Evolutionary conservation across 2,888 invertebrate genomes (phyloP).

Genomic region (Antitype chi): DNA sequence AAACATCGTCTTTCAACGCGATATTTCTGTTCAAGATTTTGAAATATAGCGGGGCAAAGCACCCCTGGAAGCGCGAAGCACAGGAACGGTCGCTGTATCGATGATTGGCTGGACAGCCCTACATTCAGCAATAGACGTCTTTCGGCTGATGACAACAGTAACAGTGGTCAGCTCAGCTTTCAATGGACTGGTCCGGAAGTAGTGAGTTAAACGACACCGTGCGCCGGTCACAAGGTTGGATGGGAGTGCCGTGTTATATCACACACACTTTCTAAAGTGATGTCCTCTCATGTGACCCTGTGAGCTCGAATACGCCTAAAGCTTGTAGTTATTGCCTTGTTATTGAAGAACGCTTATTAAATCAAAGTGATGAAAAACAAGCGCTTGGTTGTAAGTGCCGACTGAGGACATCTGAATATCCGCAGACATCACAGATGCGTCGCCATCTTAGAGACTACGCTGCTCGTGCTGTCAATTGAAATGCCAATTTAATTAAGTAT

Average conservation of each 20-base stretch:
- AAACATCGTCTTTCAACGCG: neutral
- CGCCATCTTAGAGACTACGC: too few relatives aligned
- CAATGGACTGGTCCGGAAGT: slow-evolving; percentile 1
- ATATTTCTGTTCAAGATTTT: neutral
- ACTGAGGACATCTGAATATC: too few relatives aligned
- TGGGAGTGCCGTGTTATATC: slow-evolving; percentile 31
- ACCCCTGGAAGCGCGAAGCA: too few relatives aligned
- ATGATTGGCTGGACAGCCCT: neutral
- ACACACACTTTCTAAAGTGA: slow-evolving; percentile 26
- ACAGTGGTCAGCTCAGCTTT: neutral
- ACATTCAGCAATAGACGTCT: neutral
- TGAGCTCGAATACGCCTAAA: neutral
- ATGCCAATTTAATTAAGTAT: too few relatives aligned
- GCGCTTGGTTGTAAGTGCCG: too few relatives aligned
- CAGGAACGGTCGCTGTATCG: neutral
- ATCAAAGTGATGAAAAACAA: too few relatives aligned
- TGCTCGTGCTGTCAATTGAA: too few relatives aligned
- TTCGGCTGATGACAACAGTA: neutral
- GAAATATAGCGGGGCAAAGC: neutral
- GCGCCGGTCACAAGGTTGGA: slow-evolving; percentile 3
- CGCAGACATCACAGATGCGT: too few relatives aligned
- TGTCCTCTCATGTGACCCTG: neutral
- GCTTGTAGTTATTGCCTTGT: neutral
- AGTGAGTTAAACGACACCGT: neutral
- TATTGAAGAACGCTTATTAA: neutral